Evolutionary conservation across 2,113 vertebrate species (phyloP).

Genomic region (Thinocorus orbignyianus): DNA sequence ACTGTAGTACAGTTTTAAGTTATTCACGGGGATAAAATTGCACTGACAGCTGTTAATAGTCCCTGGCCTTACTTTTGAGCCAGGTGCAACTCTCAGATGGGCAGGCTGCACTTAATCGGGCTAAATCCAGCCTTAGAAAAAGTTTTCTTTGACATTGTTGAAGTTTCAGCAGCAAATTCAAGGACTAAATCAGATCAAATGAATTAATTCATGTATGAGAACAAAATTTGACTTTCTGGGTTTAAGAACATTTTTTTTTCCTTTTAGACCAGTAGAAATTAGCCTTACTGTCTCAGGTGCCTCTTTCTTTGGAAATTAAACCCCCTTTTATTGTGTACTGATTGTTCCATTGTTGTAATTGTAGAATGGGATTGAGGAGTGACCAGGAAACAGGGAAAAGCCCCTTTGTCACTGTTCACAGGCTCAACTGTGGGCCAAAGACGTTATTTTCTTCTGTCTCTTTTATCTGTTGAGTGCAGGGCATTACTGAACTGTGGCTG

Average conservation of each 20-base stretch:
- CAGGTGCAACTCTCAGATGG: neutral
- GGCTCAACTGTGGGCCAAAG: neutral
- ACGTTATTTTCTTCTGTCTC: neutral
- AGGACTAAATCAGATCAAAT: neutral
- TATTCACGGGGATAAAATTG: neutral
- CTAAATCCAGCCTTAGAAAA: neutral
- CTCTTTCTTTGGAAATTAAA: neutral
- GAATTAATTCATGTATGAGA: neutral
- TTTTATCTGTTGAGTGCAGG: neutral
- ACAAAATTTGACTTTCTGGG: neutral
- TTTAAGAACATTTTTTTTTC: neutral
- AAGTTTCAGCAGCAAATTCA: conserved; percentile 10
- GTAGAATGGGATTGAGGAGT: neutral
- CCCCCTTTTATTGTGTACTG: neutral
- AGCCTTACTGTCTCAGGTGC: neutral
- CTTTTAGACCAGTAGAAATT: neutral
- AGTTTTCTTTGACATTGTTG: neutral
- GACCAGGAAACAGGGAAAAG: neutral
- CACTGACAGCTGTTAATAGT: neutral
- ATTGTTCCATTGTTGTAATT: neutral
- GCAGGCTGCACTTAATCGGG: neutral
- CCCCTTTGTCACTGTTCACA: neutral
- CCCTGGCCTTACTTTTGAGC: neutral
- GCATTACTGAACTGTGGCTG: neutral
- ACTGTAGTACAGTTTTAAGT: neutral